Conservation (phyloP, 1,140 invertebrate species). For the Theocolax elegans region DNA sequence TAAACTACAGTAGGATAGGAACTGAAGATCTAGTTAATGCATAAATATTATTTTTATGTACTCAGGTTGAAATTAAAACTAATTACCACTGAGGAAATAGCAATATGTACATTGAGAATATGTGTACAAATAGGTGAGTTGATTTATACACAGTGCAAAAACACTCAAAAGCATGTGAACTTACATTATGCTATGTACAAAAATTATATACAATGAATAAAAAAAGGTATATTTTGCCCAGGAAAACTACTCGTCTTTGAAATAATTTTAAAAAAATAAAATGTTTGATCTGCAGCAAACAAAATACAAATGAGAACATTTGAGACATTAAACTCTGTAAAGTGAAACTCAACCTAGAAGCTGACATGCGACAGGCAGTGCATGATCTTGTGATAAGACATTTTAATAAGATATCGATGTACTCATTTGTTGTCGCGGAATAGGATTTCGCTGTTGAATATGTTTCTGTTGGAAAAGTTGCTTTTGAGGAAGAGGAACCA, state of each 20-base stretch:
- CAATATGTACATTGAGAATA: neutral
- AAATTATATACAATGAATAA: too few species aligned
- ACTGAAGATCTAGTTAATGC: neutral
- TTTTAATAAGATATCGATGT: constrained; percentile 47
- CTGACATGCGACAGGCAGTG: constrained; percentile 36
- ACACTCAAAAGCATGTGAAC: constrained; percentile 11
- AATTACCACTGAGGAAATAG: neutral
- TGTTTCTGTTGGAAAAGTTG: constrained; percentile 64
- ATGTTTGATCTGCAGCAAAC: neutral
- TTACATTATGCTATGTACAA: neutral
- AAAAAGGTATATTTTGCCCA: too few species aligned
- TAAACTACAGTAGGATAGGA: neutral
- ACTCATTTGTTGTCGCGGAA: constrained; percentile 62
- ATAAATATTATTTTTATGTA: neutral
- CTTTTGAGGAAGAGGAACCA: constrained; percentile 65
- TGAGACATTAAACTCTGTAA: neutral
- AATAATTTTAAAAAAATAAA: neutral
- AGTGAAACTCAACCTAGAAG: constrained; percentile 13
- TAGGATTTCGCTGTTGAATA: constrained; percentile 60
- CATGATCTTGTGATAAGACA: constrained; percentile 7
- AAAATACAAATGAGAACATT: neutral
- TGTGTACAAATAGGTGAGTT: neutral
- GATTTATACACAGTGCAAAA: neutral
- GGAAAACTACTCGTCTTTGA: too few species aligned
- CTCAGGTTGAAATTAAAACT: neutral